phyloP scores from a whole-genome alignment of 2,113 vertebrate genomes.

The Odobenus rosmarus region DNA sequence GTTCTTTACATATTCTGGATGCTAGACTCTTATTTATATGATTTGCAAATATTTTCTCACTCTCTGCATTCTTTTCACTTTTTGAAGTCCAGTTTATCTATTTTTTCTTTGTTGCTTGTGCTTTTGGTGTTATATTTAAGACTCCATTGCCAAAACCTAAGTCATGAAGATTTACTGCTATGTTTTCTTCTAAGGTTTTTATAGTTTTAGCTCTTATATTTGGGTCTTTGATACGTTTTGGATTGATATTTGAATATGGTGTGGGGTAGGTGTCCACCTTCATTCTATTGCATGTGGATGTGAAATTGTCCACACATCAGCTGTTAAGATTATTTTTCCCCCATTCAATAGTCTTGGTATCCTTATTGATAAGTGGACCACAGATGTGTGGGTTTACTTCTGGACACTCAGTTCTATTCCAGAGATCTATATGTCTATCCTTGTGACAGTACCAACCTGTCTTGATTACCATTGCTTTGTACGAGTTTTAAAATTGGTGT shows the following conservation, averaged over 20 bases:
- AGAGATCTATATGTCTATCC: not conserved
- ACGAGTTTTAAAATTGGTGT: not conserved
- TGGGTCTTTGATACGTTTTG: not conserved
- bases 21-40: not conserved
- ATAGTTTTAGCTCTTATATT: not conserved
- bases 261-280: not conserved
- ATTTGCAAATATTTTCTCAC: not conserved
- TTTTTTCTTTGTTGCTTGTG: not conserved
- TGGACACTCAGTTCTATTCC: not conserved
- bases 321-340: not conserved
- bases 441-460: not conserved
- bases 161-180: not conserved
- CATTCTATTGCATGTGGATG: not conserved
- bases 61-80: not conserved
- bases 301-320: not conserved
- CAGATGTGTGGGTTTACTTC: not conserved
- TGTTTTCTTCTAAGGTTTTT: constrained; percentile 6
- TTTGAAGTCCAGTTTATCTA: not conserved
- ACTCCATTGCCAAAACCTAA: not conserved
- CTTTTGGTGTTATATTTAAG: not conserved
- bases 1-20: not conserved
- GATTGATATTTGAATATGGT: not conserved
- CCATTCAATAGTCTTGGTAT: not conserved
- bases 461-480: not conserved
- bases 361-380: not conserved